Evolutionary conservation across 92 coral and sea anemone genomes (phyloP).

Genomic region (Pocillopora meandrina): DNA sequence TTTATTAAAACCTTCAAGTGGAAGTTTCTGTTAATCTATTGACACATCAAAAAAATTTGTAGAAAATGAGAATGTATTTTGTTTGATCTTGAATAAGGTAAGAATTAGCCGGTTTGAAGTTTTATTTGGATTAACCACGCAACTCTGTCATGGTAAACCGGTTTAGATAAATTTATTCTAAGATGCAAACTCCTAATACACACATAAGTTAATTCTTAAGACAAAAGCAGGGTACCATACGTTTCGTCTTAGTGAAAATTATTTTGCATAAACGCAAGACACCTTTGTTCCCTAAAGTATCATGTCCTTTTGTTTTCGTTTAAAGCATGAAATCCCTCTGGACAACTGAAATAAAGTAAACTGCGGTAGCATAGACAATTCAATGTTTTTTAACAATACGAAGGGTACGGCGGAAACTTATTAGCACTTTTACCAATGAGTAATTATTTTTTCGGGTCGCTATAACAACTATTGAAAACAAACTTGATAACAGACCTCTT

Average conservation of each 20-base stretch:
- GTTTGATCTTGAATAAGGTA: too few species aligned
- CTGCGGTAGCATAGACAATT: neutral
- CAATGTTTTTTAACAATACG: neutral
- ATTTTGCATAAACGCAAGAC: neutral
- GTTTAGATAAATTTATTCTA: neutral
- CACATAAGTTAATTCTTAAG: neutral
- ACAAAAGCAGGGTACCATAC: neutral
- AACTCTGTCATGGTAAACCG: too few species aligned
- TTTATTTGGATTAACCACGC: too few species aligned
- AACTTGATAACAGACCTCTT: slow-evolving; percentile 11
- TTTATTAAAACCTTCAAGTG: too few species aligned
- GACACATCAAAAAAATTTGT: too few species aligned
- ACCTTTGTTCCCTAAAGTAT: neutral
- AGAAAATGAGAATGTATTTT: too few species aligned
- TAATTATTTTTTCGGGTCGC: slow-evolving; percentile 41
- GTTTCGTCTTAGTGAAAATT: neutral
- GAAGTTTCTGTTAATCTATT: too few species aligned
- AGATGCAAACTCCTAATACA: neutral
- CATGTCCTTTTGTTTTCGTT: neutral
- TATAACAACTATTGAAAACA: slow-evolving; percentile 62
- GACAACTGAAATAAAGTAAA: neutral
- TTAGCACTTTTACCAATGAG: slow-evolving; percentile 8
- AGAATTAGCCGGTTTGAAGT: too few species aligned
- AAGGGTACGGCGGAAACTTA: neutral
- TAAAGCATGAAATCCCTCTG: slow-evolving; percentile 6